Conservation (phyloP, 2,797 vertebrate genomes). For the Oryzias dopingdopingensis region DNA sequence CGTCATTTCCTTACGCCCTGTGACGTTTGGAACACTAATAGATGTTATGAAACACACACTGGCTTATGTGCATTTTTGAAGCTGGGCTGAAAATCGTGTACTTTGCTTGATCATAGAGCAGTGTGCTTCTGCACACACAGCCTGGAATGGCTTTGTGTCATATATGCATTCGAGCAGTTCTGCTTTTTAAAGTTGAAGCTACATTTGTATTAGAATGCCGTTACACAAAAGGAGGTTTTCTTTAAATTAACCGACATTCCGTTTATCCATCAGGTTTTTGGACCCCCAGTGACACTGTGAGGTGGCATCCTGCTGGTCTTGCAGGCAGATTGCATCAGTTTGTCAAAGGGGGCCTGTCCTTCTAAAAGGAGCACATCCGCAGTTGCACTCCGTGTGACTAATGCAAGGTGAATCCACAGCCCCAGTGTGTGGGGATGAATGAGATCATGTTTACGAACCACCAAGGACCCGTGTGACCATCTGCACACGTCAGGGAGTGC, state of each 20-base stretch:
- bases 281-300: conserved; percentile 12
- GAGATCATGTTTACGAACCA: conserved; percentile 53
- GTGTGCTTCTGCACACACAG: too few species aligned
- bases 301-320: conserved; percentile 49
- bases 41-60: conserved; percentile 33
- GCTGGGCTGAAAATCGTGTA: background rate
- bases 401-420: conserved; percentile 29
- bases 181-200: too few species aligned
- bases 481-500: conserved; percentile 34
- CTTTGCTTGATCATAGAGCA: too few species aligned
- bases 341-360: background rate
- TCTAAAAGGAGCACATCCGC: conserved; percentile 15
- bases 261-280: conserved; percentile 21
- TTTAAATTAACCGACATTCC: background rate
- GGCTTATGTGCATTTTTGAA: background rate
- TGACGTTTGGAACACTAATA: conserved; percentile 35
- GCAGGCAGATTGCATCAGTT: conserved; percentile 72
- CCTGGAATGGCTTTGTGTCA: too few species aligned
- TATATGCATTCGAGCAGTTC: too few species aligned
- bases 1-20: conserved; percentile 46
- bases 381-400: background rate
- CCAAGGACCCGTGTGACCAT: conserved; percentile 48
- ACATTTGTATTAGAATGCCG: too few species aligned
- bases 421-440: conserved; percentile 12
- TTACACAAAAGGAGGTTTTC: too few species aligned